Evolutionary conservation across 2,113 vertebrate species (phyloP).

Genomic region (Pholis gunnellus): DNA sequence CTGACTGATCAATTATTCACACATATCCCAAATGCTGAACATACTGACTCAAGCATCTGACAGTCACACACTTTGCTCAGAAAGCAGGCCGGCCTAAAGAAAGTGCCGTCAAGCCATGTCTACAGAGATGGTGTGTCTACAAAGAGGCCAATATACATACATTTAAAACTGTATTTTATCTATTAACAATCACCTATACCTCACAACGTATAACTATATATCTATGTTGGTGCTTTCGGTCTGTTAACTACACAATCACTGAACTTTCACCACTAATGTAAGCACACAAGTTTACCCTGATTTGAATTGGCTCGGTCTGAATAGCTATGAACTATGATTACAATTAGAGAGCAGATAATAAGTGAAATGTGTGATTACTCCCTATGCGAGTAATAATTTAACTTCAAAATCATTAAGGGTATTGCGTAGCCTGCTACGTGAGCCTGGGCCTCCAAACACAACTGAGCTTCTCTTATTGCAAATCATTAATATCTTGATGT

Average conservation of each 20-base stretch:
- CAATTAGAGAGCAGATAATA: not conserved
- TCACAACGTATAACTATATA: not conserved
- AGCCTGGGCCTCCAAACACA: not conserved
- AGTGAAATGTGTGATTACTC: not conserved
- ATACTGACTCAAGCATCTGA: constrained; percentile 54
- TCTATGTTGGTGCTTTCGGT: not conserved
- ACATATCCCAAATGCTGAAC: constrained; percentile 48
- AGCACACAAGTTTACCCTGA: not conserved
- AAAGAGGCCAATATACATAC: not conserved
- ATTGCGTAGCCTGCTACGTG: not conserved
- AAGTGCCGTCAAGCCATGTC: not conserved
- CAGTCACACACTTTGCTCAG: constrained; percentile 57
- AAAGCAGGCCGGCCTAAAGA: constrained; percentile 26
- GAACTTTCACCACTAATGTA: not conserved
- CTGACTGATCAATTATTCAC: constrained; percentile 69
- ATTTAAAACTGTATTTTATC: not conserved
- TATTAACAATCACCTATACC: not conserved
- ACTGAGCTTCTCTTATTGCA: not conserved
- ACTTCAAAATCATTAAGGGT: not conserved
- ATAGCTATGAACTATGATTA: not conserved
- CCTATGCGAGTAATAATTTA: not conserved
- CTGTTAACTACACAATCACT: not conserved
- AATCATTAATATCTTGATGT: not conserved
- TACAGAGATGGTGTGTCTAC: not conserved
- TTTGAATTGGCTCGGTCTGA: not conserved